Evolutionary conservation across 1,140 invertebrate genomes (phyloP).

Genomic region (Lepidostoma basale): DNA sequence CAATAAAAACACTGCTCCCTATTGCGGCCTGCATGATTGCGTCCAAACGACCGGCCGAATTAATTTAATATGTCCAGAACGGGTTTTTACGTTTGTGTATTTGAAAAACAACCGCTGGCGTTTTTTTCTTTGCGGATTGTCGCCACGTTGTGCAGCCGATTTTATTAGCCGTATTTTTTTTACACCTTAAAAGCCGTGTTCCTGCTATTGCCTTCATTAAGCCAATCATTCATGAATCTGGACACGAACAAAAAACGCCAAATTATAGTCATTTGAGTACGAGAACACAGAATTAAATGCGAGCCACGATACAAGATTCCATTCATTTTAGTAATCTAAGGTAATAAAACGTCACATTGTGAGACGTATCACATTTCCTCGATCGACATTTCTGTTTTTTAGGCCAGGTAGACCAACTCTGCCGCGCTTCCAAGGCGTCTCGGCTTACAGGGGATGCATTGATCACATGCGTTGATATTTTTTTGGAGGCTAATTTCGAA

Average conservation of each 20-base stretch:
- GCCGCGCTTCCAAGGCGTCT: not conserved
- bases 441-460: constrained; percentile 2
- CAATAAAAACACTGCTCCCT: not conserved
- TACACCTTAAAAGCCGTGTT: constrained; percentile 26
- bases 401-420: not conserved
- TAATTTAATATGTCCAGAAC: constrained; percentile 4
- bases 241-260: constrained; percentile 29
- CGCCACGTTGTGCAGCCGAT: constrained; percentile 9
- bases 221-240: constrained; percentile 36
- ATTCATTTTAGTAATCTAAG: constrained; percentile 44
- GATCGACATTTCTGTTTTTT: constrained; percentile 13
- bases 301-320: constrained; percentile 36
- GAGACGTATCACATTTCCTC: constrained; percentile 41
- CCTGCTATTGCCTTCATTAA: constrained; percentile 28
- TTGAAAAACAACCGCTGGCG: not conserved
- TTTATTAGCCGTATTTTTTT: constrained; percentile 32
- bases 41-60: constrained; percentile 4
- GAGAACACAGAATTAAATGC: constrained; percentile 41
- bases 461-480: not conserved
- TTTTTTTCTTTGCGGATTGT: constrained; percentile 22
- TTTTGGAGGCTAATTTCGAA: constrained; percentile 12
- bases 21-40: constrained; percentile 3
- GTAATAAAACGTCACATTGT: constrained; percentile 45
- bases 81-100: constrained; percentile 3
- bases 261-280: constrained; percentile 44